A percentile compares a stretch with the other conserved stretches of the same genome.
These are phyloP conservation scores for Henricia sp. DNA, from an alignment of 53 echinoderm and acorn worm genomes.

Conservation along the genomic window DNA sequence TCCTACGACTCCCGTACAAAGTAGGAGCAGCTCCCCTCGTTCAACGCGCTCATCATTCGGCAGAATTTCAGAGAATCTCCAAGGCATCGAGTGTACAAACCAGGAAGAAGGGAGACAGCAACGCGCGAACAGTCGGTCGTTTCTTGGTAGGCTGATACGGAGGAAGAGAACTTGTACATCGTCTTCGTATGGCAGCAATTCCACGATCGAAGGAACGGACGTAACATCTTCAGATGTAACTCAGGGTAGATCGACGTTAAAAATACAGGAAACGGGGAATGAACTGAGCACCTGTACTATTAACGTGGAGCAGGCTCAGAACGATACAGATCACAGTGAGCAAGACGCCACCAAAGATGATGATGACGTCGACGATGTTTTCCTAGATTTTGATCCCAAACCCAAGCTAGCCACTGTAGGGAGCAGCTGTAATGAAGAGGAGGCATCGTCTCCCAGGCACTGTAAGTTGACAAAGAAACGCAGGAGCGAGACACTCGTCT, in stretches of 20 bases:
- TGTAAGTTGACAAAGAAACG: not conserved
- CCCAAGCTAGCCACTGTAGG: slow-evolving; percentile 23
- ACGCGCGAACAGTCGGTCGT: slow-evolving; percentile 30
- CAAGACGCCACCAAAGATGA: not conserved
- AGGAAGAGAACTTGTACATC: slow-evolving; percentile 24
- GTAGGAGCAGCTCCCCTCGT: slow-evolving; percentile 20
- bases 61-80: slow-evolving; percentile 25
- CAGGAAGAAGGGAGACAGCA: slow-evolving; percentile 5
- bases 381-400: slow-evolving; percentile 18
- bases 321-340: not conserved
- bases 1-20: slow-evolving; percentile 10
- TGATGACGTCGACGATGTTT: not conserved
- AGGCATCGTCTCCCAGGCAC: not conserved
- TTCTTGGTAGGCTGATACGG: slow-evolving; percentile 20
- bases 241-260: not conserved
- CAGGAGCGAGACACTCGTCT: not conserved
- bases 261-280: not conserved
- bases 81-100: not conserved
- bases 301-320: not conserved
- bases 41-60: slow-evolving; percentile 24
- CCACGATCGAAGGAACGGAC: slow-evolving; percentile 20
- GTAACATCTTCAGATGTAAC: not conserved
- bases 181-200: slow-evolving; percentile 2
- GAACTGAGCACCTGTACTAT: not conserved
- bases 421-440: slow-evolving; percentile 3